A percentile compares a stretch with the other conserved stretches of the same genome.
Conservation (phyloP, 2,113 vertebrate genomes). For the Buteo buteo region DNA sequence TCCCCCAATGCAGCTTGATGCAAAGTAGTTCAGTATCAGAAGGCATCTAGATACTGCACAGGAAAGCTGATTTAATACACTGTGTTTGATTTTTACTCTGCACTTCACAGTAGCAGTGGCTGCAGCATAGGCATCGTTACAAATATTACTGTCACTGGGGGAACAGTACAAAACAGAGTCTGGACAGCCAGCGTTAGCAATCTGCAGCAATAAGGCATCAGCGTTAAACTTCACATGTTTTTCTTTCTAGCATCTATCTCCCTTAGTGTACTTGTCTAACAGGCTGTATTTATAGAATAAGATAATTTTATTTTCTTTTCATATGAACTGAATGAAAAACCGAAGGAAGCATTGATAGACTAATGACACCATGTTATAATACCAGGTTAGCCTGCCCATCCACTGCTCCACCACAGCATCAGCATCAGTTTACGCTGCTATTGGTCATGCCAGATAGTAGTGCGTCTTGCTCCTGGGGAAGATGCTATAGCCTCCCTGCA, state of each 20-base stretch:
- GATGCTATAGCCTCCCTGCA: neutral
- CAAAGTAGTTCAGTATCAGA: neutral
- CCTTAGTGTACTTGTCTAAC: neutral
- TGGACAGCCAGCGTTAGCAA: neutral
- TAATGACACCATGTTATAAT: fast-evolving
- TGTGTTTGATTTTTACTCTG: neutral
- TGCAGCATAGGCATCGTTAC: neutral
- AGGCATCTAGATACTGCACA: neutral
- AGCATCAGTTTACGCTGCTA: too few relatives aligned
- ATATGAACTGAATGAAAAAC: neutral
- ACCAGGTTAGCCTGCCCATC: neutral
- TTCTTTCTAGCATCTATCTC: neutral
- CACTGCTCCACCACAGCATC: neutral
- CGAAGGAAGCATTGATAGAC: neutral
- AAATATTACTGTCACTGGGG: neutral
- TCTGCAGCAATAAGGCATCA: too few relatives aligned
- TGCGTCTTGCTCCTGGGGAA: neutral
- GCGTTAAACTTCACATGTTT: neutral
- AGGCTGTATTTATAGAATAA: neutral
- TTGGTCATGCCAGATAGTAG: too few relatives aligned
- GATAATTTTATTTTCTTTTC: neutral
- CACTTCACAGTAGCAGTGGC: neutral
- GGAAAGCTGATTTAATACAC: neutral
- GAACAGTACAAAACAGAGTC: neutral
- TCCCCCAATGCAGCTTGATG: neutral